A percentile compares a stretch with the other conserved stretches of the same genome.
phyloP scores from a whole-genome alignment of 1,140 invertebrate species.

The Oscheius sp. region DNA sequence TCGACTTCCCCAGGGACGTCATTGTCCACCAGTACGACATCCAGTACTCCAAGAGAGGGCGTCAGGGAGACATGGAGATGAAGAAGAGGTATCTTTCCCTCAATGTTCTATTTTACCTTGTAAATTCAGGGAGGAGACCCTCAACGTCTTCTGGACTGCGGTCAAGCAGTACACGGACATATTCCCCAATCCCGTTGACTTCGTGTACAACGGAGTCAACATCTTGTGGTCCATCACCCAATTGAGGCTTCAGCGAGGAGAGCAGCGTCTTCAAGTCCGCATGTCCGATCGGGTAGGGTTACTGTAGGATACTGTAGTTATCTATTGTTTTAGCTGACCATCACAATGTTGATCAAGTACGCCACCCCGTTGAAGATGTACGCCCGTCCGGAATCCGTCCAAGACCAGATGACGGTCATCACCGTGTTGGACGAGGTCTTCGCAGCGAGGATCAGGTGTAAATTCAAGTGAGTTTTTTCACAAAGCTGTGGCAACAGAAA shows the following conservation, averaged over 20 bases:
- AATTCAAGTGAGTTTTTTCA: neutral
- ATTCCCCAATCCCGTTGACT: neutral
- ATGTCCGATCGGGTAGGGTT: neutral
- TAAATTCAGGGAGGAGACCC: neutral
- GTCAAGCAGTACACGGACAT: neutral
- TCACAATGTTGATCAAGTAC: neutral
- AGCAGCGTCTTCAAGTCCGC: too few species aligned
- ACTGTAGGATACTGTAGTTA: neutral
- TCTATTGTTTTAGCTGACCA: neutral
- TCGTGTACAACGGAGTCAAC: constrained; percentile 20
- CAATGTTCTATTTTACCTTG: neutral
- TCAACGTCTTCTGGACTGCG: neutral
- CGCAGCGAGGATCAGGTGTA: neutral
- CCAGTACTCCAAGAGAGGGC: neutral
- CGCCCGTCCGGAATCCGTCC: neutral
- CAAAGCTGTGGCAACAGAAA: neutral
- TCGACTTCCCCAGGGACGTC: neutral
- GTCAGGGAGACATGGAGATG: neutral
- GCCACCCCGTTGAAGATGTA: neutral
- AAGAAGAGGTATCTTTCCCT: neutral
- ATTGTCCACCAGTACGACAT: neutral
- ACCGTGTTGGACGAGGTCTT: neutral
- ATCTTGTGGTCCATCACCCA: neutral
- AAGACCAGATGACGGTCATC: neutral
- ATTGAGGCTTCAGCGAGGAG: neutral